Base-by-base conservation (phyloP, 1,140 invertebrate genomes). In the Drosophila murphyi region DNA sequence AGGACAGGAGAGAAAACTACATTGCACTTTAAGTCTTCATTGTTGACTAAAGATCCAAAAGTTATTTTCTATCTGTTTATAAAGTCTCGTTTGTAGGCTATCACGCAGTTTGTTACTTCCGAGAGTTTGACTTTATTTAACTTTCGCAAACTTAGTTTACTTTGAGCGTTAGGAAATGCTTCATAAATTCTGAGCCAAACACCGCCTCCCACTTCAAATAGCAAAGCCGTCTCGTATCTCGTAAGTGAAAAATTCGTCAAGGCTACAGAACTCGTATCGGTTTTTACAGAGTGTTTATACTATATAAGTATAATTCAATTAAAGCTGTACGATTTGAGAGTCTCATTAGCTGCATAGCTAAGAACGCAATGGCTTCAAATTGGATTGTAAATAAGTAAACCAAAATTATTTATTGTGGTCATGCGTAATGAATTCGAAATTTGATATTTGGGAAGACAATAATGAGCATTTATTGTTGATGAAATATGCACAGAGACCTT, bases 81-180 rank as follows among this genome's bases (percentile, higher is more conserved):
- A 10, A 3, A 3, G 2, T 41, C 39, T 43, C 39, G 1, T n/a
- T 43, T 43, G 3, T 20, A 60, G 57, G 31, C 31, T 47, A 60
- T 10, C 6, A 35, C 3, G 31, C 10, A 48, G 56, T 34, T n/a
- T 43, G 2, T 34, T 7, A 5, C n/a, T 41, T 31, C 29, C 8
- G 34, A 43, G 0, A 4, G 5, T 4, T 45, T 59, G 4, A 32
- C n/a, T 48, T 35, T 43, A 31, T 28, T 52, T 29, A 48, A 48
- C 41, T 56, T 56, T 45, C 20, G 29, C 41, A 31, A 56, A 29
- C 5, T 50, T 6, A 29, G 64, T 59, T 50, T 20, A 32, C 32
- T 41, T 56, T 60, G 31, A 20, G 4, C n/a, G 35, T 68, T 57
- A 68, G 54, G 35, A 59, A 59, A 51, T 41, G 12, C 54, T 59